Conservation (phyloP, 2,113 vertebrate genomes). For the Menura novaehollandiae region DNA sequence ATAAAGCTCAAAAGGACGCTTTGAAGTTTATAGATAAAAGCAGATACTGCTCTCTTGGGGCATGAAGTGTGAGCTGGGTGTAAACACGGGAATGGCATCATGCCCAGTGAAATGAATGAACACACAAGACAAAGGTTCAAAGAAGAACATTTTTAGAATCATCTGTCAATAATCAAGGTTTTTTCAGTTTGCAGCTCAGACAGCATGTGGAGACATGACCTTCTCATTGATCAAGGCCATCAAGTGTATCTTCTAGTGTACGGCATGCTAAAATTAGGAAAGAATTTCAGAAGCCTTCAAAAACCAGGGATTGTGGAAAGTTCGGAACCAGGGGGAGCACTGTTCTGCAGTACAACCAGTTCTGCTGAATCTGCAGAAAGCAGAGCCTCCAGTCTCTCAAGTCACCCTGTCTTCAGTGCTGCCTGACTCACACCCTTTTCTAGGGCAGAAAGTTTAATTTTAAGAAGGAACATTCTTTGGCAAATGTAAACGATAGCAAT, state of each 20-base stretch:
- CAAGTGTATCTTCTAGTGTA: rapidly evolving
- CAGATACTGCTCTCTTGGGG: background rate
- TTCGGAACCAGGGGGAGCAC: background rate
- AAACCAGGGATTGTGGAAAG: background rate
- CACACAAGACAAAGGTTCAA: background rate
- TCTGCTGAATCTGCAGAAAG: background rate
- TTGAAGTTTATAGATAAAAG: background rate
- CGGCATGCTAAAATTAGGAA: rapidly evolving
- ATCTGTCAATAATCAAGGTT: background rate
- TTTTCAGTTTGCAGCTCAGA: background rate
- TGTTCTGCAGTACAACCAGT: background rate
- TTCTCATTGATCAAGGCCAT: background rate
- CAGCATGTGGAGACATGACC: rapidly evolving
- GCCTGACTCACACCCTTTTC: background rate
- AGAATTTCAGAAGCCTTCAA: background rate
- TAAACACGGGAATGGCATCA: background rate
- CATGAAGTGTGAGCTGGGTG: background rate
- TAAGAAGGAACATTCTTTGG: background rate
- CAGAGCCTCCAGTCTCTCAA: background rate
- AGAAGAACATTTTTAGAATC: background rate
- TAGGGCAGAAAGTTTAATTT: background rate
- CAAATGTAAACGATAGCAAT: rapidly evolving
- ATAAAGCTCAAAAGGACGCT: background rate
- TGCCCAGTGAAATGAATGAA: background rate
- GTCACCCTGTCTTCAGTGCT: background rate